phyloP scores from a whole-genome alignment of 2,113 vertebrate species.

The Pelecanoides urinatrix region DNA sequence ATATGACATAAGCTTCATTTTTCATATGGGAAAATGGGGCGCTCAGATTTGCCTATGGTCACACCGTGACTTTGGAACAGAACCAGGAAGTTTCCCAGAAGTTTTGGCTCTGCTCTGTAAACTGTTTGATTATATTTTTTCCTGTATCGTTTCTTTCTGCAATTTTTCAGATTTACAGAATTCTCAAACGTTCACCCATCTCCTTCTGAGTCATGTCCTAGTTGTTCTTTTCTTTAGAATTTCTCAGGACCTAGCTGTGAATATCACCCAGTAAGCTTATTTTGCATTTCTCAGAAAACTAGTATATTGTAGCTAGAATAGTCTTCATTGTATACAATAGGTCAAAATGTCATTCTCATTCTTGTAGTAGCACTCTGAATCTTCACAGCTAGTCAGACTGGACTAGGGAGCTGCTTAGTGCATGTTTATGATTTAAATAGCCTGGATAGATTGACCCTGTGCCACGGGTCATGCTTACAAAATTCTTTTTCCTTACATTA shows the following conservation, averaged over 20 bases:
- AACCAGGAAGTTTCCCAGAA: neutral
- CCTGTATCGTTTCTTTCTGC: neutral
- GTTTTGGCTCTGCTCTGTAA: neutral
- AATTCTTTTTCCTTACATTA: neutral
- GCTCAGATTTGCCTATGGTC: neutral
- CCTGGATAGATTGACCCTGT: neutral
- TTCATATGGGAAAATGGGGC: neutral
- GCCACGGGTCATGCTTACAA: neutral
- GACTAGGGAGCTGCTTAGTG: neutral
- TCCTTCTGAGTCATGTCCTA: neutral
- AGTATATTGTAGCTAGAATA: neutral
- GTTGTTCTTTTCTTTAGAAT: neutral
- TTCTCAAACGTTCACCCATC: neutral
- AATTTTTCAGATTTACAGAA: neutral
- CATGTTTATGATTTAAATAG: neutral
- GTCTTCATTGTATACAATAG: neutral
- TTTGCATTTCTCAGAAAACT: neutral
- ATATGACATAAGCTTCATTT: neutral
- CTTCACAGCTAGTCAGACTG: neutral
- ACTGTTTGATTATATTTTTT: neutral
- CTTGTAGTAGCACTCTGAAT: neutral
- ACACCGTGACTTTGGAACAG: neutral
- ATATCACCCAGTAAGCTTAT: neutral
- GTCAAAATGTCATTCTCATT: neutral
- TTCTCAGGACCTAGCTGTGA: neutral